These are phyloP conservation scores for Corvus hawaiiensis DNA, from an alignment of 2,113 vertebrate genomes.

Conservation along the genomic window DNA sequence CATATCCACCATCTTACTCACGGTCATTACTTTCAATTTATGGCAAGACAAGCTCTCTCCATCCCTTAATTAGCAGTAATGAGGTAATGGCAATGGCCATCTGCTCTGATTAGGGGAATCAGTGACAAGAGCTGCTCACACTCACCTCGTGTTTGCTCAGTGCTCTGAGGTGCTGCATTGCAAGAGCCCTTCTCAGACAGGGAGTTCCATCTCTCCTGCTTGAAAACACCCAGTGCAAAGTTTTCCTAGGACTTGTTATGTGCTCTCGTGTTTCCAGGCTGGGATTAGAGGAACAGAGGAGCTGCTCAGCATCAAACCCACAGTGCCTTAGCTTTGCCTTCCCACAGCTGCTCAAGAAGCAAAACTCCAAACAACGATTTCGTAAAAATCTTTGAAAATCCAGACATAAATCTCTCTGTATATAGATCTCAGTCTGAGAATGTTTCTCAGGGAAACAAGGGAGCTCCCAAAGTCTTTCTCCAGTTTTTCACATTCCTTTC, in stretches of 20 bases:
- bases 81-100: background rate
- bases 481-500: background rate
- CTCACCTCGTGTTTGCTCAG: background rate
- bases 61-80: constrained; percentile 20
- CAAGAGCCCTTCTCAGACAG: background rate
- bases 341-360: background rate
- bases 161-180: background rate
- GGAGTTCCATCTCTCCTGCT: background rate
- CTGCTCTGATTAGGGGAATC: constrained; percentile 18
- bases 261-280: fast-evolving
- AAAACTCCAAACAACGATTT: background rate
- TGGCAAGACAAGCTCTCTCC: background rate
- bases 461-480: background rate
- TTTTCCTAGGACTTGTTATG: fast-evolving
- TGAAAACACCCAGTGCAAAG: background rate
- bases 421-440: background rate
- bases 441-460: background rate
- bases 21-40: background rate
- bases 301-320: background rate
- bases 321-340: background rate
- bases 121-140: background rate
- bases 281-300: background rate
- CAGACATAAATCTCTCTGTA: background rate
- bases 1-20: background rate
- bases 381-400: background rate